phyloP scores from a whole-genome alignment of 2,888 invertebrate genomes.

The Ecliptopera silaceata region DNA sequence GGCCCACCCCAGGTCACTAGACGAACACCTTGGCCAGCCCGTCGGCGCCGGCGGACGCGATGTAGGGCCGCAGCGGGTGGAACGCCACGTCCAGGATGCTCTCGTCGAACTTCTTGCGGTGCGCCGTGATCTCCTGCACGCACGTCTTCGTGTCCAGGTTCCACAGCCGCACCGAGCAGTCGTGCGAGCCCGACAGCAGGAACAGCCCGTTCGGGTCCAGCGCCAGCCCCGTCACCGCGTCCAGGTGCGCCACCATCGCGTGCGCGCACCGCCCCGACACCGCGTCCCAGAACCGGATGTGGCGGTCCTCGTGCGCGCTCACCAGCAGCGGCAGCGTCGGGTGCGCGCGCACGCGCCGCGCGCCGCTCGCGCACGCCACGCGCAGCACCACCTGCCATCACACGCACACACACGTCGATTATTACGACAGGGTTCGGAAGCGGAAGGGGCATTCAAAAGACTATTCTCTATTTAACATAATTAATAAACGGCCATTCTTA shows the following conservation, averaged over 20 bases:
- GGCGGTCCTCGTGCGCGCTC: conserved; percentile 98
- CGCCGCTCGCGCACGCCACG: conserved; percentile 85
- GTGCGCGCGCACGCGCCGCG: conserved; percentile 95
- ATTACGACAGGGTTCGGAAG: too few relatives aligned
- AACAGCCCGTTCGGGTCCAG: conserved; percentile 99
- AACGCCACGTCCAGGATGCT: conserved; percentile 99
- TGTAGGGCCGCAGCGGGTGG: conserved; percentile 99
- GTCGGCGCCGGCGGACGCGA: conserved; percentile 99
- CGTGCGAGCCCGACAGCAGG: conserved; percentile 98
- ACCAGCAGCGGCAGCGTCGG: conserved; percentile 98
- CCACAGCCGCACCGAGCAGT: conserved; percentile 99
- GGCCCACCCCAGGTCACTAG: conserved; percentile 68
- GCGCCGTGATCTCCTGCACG: conserved; percentile 99
- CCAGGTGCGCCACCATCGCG: conserved; percentile 99
- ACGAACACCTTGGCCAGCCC: conserved; percentile 99
- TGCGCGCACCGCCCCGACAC: conserved; percentile 96
- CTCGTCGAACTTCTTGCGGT: conserved; percentile 99
- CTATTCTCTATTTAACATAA: too few relatives aligned
- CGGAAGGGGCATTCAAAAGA: too few relatives aligned
- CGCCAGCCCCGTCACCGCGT: conserved; percentile 98
- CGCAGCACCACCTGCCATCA: conserved; percentile 82
- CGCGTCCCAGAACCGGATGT: conserved; percentile 99
- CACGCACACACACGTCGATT: conserved; percentile 33
- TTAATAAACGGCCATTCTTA: too few relatives aligned
- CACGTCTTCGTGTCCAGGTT: conserved; percentile 99